Evolutionary conservation across 2,113 vertebrate species (phyloP).

Genomic region (Macroglossus sobrinus): DNA sequence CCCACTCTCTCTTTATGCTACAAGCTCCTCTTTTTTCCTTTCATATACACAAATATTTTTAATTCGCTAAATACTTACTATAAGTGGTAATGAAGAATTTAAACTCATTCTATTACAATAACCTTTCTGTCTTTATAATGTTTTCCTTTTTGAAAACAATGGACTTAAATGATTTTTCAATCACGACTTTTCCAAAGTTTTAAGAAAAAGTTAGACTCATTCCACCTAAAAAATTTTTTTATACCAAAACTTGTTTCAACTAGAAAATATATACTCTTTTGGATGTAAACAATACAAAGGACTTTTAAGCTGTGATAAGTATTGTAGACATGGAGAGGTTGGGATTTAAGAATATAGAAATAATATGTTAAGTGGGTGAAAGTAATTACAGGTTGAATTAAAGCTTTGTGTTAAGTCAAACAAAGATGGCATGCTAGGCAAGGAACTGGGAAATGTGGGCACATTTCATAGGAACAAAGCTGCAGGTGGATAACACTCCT

Average conservation of each 20-base stretch:
- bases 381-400: conserved; percentile 32
- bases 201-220: conserved; percentile 14
- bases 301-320: background rate
- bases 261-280: conserved; percentile 27
- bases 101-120: background rate
- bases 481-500: background rate
- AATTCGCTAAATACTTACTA: background rate
- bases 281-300: conserved; percentile 22
- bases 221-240: conserved; percentile 24
- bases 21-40: background rate
- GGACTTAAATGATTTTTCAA: background rate
- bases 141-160: conserved; percentile 15
- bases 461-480: background rate
- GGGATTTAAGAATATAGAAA: background rate
- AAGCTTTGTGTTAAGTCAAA: conserved; percentile 29
- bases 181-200: conserved; percentile 1
- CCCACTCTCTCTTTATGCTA: background rate
- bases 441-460: conserved; percentile 1
- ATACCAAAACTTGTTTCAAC: background rate
- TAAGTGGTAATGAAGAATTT: conserved; percentile 8
- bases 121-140: background rate
- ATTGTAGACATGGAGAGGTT: background rate
- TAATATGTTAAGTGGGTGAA: conserved; percentile 12
- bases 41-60: background rate
- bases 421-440: background rate